Evolutionary conservation across 1,140 invertebrate species (phyloP), one percentile per base, ranked within the genome.

Genomic region (Aphelinus certus): DNA sequence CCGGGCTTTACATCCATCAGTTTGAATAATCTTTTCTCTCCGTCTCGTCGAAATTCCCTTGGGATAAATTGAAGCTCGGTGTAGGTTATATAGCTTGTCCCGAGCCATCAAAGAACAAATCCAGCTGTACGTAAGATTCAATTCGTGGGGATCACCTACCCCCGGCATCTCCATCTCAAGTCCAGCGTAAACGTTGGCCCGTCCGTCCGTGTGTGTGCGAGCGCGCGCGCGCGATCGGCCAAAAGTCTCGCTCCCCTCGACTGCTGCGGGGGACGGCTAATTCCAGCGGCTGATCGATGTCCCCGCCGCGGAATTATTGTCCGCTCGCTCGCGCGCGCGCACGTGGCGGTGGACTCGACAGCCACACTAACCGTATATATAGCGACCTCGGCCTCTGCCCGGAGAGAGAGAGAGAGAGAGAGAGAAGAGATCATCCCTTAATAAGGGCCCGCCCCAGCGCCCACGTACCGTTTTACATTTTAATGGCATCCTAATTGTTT

Each of bases 231-330:
- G 78, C 80, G 84, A 79, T 79, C 82, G 79, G 77, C 73, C 78
- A 79, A 81, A 9, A 4, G 51, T 53, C 51, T 53, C 51, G 4
- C 9, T 53, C 51, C 9, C 51, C 9, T 9, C 9, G 4, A 77
- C 82, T 26, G 78, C 85, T 88, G 85, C 83, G 82, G 85, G 83
- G 83, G 85, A 87, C 86, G 83, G 83, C 83, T 87, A 87, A 88
- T 88, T 87, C 83, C 82, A 83, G 53, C 78, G 84, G 77, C 84
- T 86, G 85, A 88, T 86, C 84, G 84, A 86, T 87, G 86, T 85
- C 85, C 82, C 80, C 75, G 79, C 10, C 67, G n/a, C 26, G 4
- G 26, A 26, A 26, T 26, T 26, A 26, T 26, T 26, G 26, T 26
- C 26, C 26, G 26, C 26, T 26, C 26, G 26, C 26, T 0, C 26